Evolutionary conservation across 2,797 vertebrate genomes (phyloP), one percentile per base, ranked within the genome.

Genomic region (Pseudotriccus pelzelni): DNA sequence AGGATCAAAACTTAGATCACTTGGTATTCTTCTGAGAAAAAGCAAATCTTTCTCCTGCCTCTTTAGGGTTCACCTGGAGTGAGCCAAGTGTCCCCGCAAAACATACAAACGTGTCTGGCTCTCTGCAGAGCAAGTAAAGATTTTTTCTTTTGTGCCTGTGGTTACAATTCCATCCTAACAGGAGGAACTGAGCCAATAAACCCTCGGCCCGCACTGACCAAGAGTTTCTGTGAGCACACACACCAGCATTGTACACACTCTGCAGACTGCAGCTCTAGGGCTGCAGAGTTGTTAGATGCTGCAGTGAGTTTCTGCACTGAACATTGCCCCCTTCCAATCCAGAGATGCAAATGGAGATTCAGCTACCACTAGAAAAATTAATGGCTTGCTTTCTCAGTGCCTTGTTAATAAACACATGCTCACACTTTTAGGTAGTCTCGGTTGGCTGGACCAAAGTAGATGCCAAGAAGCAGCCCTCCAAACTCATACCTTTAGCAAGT

Each of bases 51-150:
- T 68, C 41, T 75, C 78, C 41, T 79, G 15, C 36, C 32, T 56
- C 64, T 81, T 69, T 12, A 56, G 56, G 20, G 46, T 28, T 76
- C 59, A 76, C 25, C 66, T 34, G 17, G 39, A 81, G 60, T 34
- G 22, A 87, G 55, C 32, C 43, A 66, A 70, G 52, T 7, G 6
- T 47, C 69, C 66, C 41, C 44, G 56, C 50, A 76, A 76, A 87
- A 69, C n/a, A 78, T 3, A 60, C 18, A 59, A 67, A 66, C 0
- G 0, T 2, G 5, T n/a, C 49, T 68, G 55, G 37, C 27, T 39
- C 62, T 32, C 49, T 47, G 32, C 50, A 68, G 24, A 70, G 23
- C 39, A 84, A 9, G 36, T 17, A 23, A 81, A 27, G 37, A 9
- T 32, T 39, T 46, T 44, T 9, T 3, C 10, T 49, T 64, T 47